Conservation (phyloP, 2,797 vertebrate species). For the Chloroceryle amazona region DNA sequence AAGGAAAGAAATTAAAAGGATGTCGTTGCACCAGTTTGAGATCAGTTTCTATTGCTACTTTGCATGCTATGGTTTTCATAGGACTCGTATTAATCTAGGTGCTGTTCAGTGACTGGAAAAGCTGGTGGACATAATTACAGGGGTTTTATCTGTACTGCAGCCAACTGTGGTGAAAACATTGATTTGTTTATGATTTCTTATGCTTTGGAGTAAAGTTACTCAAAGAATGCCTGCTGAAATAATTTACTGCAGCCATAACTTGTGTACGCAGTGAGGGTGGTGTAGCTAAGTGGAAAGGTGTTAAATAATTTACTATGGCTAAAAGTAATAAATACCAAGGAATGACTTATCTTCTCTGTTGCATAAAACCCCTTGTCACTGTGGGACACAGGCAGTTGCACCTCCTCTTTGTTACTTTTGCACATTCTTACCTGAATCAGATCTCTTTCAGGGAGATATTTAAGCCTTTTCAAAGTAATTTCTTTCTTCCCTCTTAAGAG, state of each 20-base stretch:
- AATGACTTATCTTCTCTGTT: background rate
- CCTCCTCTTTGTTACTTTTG: background rate
- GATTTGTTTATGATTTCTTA: constrained; percentile 27
- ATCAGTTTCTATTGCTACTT: background rate
- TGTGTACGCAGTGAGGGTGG: background rate
- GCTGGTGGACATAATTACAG: background rate
- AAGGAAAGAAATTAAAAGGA: background rate
- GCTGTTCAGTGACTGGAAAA: background rate
- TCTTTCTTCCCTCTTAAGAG: background rate
- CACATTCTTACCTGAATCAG: background rate
- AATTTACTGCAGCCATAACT: background rate
- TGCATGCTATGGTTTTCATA: background rate
- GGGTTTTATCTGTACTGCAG: background rate
- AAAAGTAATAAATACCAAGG: background rate
- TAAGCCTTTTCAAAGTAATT: background rate
- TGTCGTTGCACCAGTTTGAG: background rate
- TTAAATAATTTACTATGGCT: background rate
- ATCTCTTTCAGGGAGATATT: background rate
- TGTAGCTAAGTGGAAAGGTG: background rate
- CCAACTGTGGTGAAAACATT: constrained; percentile 2
- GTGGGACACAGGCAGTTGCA: background rate
- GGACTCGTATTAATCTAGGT: background rate
- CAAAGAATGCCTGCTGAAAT: background rate
- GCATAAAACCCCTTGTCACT: background rate
- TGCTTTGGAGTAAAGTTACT: constrained; percentile 1